Evolutionary conservation across 30 jellyfish, hydroid and myxozoan genomes (phyloP).

Genomic region (Sanderia malayensis): DNA sequence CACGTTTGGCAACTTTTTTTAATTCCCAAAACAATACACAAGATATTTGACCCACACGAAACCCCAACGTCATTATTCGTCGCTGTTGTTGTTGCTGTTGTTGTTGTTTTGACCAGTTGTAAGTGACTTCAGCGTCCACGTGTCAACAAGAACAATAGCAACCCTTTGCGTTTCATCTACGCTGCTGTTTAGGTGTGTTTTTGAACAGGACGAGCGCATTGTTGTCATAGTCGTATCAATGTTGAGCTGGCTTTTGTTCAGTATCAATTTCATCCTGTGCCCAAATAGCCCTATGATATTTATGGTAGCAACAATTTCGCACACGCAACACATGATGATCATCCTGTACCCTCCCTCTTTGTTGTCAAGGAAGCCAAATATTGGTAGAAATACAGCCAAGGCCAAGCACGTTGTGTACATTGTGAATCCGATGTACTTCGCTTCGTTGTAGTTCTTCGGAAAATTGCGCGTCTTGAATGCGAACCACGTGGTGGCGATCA

Average conservation of each 20-base stretch:
- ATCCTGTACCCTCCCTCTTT: conserved; percentile 51
- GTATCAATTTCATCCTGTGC: conserved; percentile 59
- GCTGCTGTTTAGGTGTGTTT: not conserved
- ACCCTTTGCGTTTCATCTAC: not conserved
- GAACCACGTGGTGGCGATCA: conserved; percentile 75
- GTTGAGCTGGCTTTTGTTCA: conserved; percentile 20
- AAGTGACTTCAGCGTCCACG: too few relatives aligned
- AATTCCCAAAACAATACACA: too few relatives aligned
- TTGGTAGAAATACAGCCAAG: conserved; percentile 58
- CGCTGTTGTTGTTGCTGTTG: too few relatives aligned
- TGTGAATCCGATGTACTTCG: conserved; percentile 84
- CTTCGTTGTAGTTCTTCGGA: conserved; percentile 97
- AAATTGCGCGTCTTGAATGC: conserved; percentile 88
- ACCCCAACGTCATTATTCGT: too few relatives aligned
- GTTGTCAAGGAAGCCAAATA: conserved; percentile 38
- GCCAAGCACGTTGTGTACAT: conserved; percentile 76
- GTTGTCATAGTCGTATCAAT: conserved; percentile 21
- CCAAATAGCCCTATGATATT: conserved; percentile 90
- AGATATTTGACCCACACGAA: too few relatives aligned
- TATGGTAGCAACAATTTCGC: conserved; percentile 58
- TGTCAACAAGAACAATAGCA: not conserved
- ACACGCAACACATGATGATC: conserved; percentile 52
- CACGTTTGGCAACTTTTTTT: too few relatives aligned
- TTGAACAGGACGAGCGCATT: not conserved
- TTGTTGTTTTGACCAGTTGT: too few relatives aligned